Evolutionary conservation across 2,797 vertebrate species (phyloP), one percentile per base, ranked within the genome.

Genomic region (Lagodon rhomboides): DNA sequence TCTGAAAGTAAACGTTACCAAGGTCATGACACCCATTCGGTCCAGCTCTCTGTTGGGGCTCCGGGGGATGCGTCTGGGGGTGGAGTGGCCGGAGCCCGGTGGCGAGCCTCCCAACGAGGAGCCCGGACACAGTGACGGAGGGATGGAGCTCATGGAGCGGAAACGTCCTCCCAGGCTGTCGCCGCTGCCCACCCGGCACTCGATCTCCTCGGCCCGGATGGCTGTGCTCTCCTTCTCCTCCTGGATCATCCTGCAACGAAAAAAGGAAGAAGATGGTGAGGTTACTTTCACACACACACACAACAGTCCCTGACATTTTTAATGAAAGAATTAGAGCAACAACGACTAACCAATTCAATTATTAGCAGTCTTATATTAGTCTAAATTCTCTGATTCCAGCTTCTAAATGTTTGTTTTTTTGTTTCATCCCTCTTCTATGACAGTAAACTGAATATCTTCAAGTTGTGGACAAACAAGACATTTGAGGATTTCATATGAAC

Each of bases 151-250:
- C 95, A 97, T 87, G 0, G 97, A 97, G 75, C 96, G 94, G 90
- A 98, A 97, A 0, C 95, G 95, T 12, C 95, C 95, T 16, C 96
- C 97, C 0, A 96, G 95, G 25, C 91, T 95, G 12, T 98, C 98
- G 0, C 97, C 96, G 0, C 97, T 96, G 80, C 97, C 97, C 25
- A 99, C 98, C 1, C 97, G 90, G 65, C 95, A 96, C 88, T 99
- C 98, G 0, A 99, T 98, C 94, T 99, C 97, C 92, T 99, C 98
- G 0, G 98, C 97, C 20, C 97, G 95, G 89, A 97, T 96, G 12
- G 97, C 95, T 0, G 98, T 96, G 92, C 87, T 98, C 93, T 99
- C 98, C 93, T 99, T 99, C 91, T 99, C 98, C 84, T 99, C 98
- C 66, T 99, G 98, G 78, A 99, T 99, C 93, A 99, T 94, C 56